Evolutionary conservation across 2,113 vertebrate species (phyloP).

Genomic region (Coturnix japonica): DNA sequence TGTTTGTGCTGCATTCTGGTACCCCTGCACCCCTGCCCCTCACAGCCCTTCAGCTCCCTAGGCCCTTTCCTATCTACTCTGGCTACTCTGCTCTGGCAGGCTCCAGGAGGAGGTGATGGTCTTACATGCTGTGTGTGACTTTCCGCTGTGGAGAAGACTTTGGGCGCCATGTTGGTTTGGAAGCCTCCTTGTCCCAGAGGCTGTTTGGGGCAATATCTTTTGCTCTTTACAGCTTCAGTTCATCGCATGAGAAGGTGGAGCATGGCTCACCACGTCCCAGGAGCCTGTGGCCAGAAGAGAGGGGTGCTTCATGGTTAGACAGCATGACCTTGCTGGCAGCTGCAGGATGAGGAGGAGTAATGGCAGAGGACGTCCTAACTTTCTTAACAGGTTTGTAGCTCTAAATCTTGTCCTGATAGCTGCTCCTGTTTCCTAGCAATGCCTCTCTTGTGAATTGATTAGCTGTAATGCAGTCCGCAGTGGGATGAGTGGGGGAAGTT

Average conservation of each 20-base stretch:
- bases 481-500: accelerated
- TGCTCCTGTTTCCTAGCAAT: not conserved
- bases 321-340: accelerated
- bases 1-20: not conserved
- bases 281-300: not conserved
- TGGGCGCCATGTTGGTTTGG: accelerated
- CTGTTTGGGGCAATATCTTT: accelerated
- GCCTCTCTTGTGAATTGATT: not conserved
- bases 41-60: not conserved
- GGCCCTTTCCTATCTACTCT: no score
- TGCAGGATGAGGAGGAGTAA: no score
- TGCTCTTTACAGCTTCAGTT: not conserved
- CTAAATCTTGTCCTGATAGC: not conserved
- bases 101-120: not conserved
- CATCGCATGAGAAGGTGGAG: accelerated
- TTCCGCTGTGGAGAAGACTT: accelerated
- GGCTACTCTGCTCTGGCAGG: no score
- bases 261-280: accelerated
- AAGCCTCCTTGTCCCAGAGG: accelerated
- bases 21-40: not conserved
- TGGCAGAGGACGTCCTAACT: no score
- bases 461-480: not conserved
- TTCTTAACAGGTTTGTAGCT: no score
- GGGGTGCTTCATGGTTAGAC: accelerated
- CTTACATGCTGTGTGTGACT: accelerated